Percentiles rank a stretch among this genome's conserved stretches.
phyloP scores from a whole-genome alignment of 2,797 vertebrate species.

The Micrastur ruficollis region DNA sequence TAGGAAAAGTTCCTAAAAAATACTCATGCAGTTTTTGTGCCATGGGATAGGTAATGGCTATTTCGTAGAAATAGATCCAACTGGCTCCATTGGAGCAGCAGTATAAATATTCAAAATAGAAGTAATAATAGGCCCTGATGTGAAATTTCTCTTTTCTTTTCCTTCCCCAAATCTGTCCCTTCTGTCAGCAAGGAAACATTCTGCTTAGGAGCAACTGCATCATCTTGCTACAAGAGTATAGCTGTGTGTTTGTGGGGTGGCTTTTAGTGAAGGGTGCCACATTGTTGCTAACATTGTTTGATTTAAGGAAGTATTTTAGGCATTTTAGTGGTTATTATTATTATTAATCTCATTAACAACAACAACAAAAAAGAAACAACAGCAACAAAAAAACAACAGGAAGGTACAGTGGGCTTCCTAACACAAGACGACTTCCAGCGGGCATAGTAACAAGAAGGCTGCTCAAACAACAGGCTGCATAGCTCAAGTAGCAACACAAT shows the following conservation, averaged over 20 bases:
- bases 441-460: not conserved
- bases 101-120: constrained; percentile 65
- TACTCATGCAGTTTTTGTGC: constrained; percentile 32
- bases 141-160: not conserved
- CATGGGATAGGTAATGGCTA: constrained; percentile 62
- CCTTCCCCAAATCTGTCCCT: not conserved
- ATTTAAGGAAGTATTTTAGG: not conserved
- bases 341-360: not conserved
- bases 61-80: constrained; percentile 70
- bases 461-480: not conserved
- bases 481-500: not conserved
- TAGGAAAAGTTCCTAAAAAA: constrained; percentile 63
- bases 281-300: not conserved
- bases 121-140: constrained; percentile 53
- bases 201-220: not conserved
- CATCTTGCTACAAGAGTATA: not conserved
- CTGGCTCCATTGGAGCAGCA: constrained; percentile 71
- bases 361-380: not conserved
- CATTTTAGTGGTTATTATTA: constrained; percentile 9
- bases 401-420: constrained; percentile 5
- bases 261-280: not conserved
- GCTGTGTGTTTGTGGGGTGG: not conserved
- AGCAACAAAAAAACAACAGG: not conserved
- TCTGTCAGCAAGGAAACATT: constrained; percentile 24
- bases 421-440: fast-evolving